Evolutionary conservation across 2,113 vertebrate species (phyloP).

Genomic region (Eulemur rufifrons): DNA sequence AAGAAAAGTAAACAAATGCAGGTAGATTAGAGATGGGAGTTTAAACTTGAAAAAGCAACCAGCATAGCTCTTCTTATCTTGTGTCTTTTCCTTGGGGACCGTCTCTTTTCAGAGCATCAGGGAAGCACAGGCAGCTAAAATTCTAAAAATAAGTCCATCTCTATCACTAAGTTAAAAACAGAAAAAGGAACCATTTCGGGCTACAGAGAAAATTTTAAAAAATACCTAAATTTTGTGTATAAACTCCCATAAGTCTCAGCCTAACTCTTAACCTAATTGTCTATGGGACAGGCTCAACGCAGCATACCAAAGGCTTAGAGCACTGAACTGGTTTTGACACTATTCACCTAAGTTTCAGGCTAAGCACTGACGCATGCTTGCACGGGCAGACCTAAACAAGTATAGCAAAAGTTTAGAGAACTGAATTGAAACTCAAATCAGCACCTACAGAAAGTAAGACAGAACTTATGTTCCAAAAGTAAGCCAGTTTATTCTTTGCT

Average conservation of each 20-base stretch:
- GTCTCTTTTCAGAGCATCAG: neutral
- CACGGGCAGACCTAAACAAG: neutral
- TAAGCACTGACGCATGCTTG: neutral
- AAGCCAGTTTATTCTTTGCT: neutral
- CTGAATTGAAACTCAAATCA: neutral
- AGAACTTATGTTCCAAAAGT: neutral
- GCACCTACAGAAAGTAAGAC: neutral
- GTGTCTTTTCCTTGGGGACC: neutral
- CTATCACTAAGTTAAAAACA: neutral
- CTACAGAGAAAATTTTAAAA: neutral
- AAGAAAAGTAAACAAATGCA: no score
- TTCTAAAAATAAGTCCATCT: neutral
- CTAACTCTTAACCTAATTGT: neutral
- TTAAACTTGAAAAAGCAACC: neutral
- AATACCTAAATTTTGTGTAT: neutral
- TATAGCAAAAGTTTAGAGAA: neutral
- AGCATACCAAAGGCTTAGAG: neutral
- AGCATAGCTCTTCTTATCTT: neutral
- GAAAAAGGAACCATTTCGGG: neutral
- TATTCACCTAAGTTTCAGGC: neutral
- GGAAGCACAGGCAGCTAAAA: neutral
- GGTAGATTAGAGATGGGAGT: neutral
- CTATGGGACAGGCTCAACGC: neutral
- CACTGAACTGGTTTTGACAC: neutral
- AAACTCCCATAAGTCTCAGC: neutral